These are phyloP conservation scores for Cygnus olor DNA, from an alignment of 2,797 vertebrate genomes.

Conservation along the genomic window DNA sequence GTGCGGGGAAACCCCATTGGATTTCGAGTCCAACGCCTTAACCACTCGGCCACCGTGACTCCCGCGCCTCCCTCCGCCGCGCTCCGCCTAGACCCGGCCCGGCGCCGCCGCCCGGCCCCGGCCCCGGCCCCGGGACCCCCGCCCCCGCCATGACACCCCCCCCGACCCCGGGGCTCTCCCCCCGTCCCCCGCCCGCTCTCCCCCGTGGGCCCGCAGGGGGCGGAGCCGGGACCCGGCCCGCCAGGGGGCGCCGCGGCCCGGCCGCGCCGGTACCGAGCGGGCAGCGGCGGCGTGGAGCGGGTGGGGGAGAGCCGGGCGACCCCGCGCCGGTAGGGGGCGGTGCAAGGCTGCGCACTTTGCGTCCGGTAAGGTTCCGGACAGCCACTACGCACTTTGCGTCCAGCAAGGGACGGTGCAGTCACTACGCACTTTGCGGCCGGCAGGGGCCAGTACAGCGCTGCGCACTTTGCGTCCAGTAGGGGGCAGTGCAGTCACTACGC, in stretches of 20 bases:
- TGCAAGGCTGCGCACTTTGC: background rate
- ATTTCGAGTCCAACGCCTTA: slow-evolving; percentile 97
- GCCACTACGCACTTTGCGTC: too few species aligned
- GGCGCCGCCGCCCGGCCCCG: background rate
- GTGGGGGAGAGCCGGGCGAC: background rate
- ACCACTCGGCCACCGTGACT: slow-evolving; percentile 96
- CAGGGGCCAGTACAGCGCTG: too few species aligned
- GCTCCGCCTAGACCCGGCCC: background rate
- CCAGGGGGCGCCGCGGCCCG: background rate
- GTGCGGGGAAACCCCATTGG: slow-evolving; percentile 95
- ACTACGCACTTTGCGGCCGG: too few species aligned
- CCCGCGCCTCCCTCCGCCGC: fast-evolving
- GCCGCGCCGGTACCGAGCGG: background rate
- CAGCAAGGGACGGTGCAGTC: too few species aligned
- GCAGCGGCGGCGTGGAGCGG: background rate
- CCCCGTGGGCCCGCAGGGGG: background rate
- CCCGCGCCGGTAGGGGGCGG: background rate
- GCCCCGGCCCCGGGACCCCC: too few species aligned
- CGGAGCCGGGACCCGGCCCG: background rate
- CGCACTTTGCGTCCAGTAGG: too few species aligned
- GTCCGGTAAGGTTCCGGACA: too few species aligned
- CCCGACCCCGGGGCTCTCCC: too few species aligned
- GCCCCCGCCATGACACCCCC: background rate
- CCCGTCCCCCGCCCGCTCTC: too few species aligned
- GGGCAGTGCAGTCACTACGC: too few species aligned